phyloP scores from a whole-genome alignment of 1,140 invertebrate species.

The Ruditapes philippinarum region DNA sequence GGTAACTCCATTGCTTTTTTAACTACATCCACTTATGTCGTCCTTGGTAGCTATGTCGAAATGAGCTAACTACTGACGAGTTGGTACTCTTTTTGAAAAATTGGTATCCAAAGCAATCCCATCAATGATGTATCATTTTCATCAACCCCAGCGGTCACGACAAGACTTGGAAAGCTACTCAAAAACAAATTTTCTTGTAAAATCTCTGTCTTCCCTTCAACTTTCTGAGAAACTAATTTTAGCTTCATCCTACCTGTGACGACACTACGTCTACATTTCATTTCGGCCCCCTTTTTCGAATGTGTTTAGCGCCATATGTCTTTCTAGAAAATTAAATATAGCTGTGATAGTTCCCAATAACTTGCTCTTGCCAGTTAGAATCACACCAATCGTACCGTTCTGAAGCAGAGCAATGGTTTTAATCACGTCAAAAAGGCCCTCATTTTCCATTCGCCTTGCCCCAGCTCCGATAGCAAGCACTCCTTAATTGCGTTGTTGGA shows the following conservation, averaged over 20 bases:
- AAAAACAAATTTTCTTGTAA: constrained; percentile 1
- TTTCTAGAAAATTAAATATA: neutral
- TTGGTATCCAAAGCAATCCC: neutral
- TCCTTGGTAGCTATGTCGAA: neutral
- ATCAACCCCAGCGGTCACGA: neutral
- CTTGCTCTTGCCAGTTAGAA: neutral
- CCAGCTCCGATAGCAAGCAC: constrained; percentile 15
- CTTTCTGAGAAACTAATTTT: neutral
- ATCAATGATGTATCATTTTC: neutral
- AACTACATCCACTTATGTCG: neutral
- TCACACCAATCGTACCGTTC: no score
- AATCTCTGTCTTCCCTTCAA: neutral
- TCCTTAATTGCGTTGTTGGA: neutral
- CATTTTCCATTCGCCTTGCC: neutral
- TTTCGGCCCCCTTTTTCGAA: neutral
- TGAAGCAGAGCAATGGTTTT: neutral
- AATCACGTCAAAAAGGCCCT: neutral
- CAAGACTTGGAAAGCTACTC: neutral
- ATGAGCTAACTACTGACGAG: neutral
- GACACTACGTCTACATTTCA: no score
- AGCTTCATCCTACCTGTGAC: neutral
- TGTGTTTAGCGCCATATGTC: neutral
- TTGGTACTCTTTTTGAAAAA: neutral
- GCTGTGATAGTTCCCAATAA: neutral
- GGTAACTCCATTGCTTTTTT: neutral